These are phyloP conservation scores for Scaptomyza reducta DNA, from an alignment of 2,888 invertebrate genomes.

Conservation along the genomic window DNA sequence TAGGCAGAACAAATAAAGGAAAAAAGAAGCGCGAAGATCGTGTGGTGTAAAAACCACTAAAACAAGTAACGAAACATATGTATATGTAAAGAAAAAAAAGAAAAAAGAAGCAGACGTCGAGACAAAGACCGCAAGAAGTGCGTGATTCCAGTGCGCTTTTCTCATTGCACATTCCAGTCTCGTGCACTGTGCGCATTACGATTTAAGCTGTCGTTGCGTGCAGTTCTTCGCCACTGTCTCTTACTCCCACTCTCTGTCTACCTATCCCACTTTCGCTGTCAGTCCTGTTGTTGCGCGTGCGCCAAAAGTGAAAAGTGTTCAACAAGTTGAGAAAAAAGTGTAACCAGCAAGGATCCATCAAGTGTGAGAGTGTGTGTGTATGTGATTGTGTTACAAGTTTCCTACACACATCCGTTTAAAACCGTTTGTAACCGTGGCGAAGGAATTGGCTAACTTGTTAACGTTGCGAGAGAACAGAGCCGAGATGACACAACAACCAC, in stretches of 20 bases:
- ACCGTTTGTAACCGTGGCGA: slow-evolving; percentile 64
- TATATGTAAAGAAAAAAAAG: slow-evolving; percentile 9
- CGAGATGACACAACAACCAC: slow-evolving; percentile 82
- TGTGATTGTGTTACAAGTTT: slow-evolving; percentile 15
- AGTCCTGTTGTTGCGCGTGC: slow-evolving; percentile 49
- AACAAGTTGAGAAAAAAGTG: slow-evolving; percentile 16
- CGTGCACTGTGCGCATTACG: slow-evolving; percentile 42
- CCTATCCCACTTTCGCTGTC: slow-evolving; percentile 14
- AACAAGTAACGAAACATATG: slow-evolving; percentile 23
- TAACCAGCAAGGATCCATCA: slow-evolving; percentile 24
- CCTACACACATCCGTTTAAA: slow-evolving; percentile 4
- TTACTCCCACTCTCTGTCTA: not conserved
- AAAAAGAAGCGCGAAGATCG: slow-evolving; percentile 49
- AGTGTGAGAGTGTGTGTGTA: not conserved
- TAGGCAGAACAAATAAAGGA: slow-evolving; percentile 38
- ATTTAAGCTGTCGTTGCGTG: slow-evolving; percentile 50
- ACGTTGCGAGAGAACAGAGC: slow-evolving; percentile 55
- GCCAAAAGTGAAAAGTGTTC: slow-evolving; percentile 42
- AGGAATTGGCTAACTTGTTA: slow-evolving; percentile 64
- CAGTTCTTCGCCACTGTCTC: slow-evolving; percentile 34
- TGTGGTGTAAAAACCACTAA: slow-evolving; percentile 55
- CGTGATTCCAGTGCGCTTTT: slow-evolving; percentile 43
- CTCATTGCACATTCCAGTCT: slow-evolving; percentile 45
- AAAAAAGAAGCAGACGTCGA: slow-evolving; percentile 13
- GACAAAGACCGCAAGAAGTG: slow-evolving; percentile 44